Percentiles rank a stretch among this genome's conserved stretches.
phyloP scores from a whole-genome alignment of 2,113 vertebrate genomes.

The Rhipidura dahli region DNA sequence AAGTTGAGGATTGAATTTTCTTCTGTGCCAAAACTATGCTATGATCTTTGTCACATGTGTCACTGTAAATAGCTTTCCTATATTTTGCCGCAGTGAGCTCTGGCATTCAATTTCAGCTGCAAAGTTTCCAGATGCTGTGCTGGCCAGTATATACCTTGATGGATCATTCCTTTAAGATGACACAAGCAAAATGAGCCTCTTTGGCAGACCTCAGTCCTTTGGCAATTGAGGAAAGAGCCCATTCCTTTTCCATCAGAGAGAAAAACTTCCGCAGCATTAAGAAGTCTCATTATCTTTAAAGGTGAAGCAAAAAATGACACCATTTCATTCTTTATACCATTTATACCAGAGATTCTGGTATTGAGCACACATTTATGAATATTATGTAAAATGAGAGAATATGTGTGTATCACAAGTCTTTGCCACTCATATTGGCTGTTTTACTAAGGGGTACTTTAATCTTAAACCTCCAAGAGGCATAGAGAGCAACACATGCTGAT shows the following conservation, averaged over 20 bases:
- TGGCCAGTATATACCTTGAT: slow-evolving; percentile 2
- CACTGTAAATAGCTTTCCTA: neutral
- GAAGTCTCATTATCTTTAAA: neutral
- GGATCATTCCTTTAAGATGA: slow-evolving; percentile 37
- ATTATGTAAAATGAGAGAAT: neutral
- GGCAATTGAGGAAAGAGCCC: neutral
- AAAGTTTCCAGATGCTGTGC: slow-evolving; percentile 28
- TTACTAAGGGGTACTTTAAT: slow-evolving; percentile 9
- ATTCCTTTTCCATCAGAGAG: neutral
- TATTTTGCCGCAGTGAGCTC: neutral
- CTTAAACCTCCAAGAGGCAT: neutral
- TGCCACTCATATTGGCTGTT: neutral
- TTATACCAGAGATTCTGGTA: neutral
- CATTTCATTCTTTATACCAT: neutral
- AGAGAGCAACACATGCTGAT: neutral
- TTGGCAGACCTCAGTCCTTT: slow-evolving; percentile 9
- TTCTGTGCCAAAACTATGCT: neutral
- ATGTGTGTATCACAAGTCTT: neutral
- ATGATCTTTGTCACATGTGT: neutral
- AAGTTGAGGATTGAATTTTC: neutral
- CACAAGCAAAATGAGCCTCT: slow-evolving; percentile 33
- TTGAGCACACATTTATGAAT: neutral
- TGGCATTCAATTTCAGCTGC: neutral
- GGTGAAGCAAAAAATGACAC: neutral
- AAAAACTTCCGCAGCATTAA: neutral